Base-by-base conservation (phyloP, 2,888 invertebrate genomes). In the Coronaproctus castanopsis region DNA sequence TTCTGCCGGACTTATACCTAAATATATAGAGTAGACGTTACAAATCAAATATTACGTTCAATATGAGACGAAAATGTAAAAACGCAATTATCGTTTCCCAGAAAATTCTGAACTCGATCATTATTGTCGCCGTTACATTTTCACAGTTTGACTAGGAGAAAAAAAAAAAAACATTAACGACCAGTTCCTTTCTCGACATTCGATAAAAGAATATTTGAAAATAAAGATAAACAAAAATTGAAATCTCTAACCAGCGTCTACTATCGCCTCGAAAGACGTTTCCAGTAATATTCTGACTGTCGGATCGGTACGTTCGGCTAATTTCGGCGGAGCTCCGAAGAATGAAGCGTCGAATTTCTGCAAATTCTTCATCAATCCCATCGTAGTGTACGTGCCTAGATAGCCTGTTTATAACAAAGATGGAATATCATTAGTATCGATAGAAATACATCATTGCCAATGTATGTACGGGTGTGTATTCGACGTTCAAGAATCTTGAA, bases 351-450 rank as follows among this genome's bases (percentile, higher is more conserved):
- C 71, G 58, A 71, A 71, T 60, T 68, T 67, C 0, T 57, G 51
- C 1, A 63, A 48, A 23, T 63, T 61, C 18, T 63, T 63, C 51
- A 63, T 51, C 73, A 88, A 89, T 60, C 89, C 90, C 64, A 80
- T 80, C 61, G 89, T 78, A 10, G 59, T 23, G 18, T 59, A 59
- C 10, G 59, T 59, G 5, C 36, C 51, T 20, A 59, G 24, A 36
- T 59, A 56, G 19, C 52, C 59, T 59, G 51, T 36, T n/a, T n/a
- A n/a, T n/a, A n/a, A n/a, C n/a, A n/a, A n/a, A n/a, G n/a, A n/a
- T n/a, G n/a, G n/a, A n/a, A n/a, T n/a, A n/a, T n/a, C n/a, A n/a
- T n/a, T n/a, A n/a, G n/a, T n/a, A n/a, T n/a, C n/a, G n/a, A n/a
- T n/a, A n/a, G n/a, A n/a, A n/a, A n/a, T n/a, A n/a, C n/a, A n/a